Evolutionary conservation across 1,140 invertebrate genomes (phyloP).

Genomic region (Sminthurinus signatus): DNA sequence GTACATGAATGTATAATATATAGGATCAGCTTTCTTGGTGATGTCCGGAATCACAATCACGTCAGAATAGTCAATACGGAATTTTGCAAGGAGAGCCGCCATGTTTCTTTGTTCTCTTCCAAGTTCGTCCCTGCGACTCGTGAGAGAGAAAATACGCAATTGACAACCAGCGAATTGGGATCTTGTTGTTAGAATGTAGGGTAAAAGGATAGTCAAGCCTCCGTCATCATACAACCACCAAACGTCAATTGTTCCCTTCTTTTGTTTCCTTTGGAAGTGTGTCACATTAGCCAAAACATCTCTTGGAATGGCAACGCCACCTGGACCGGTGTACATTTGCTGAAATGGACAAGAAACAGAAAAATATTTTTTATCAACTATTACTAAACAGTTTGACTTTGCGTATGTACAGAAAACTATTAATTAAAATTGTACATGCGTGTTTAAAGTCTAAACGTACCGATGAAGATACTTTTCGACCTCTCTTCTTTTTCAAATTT

Average conservation of each 20-base stretch:
- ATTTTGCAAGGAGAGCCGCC: constrained; percentile 90
- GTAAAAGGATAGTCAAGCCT: constrained; percentile 69
- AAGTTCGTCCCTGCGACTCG: constrained; percentile 84
- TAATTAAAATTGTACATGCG: too few species aligned
- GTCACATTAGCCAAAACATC: constrained; percentile 60
- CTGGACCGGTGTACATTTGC: too few species aligned
- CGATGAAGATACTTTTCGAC: constrained; percentile 15
- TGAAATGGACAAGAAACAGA: too few species aligned
- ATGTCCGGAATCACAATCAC: constrained; percentile 82
- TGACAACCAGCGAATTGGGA: constrained; percentile 78
- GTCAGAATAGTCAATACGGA: constrained; percentile 92
- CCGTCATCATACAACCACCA: constrained; percentile 85
- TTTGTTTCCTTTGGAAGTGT: constrained; percentile 55
- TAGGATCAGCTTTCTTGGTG: constrained; percentile 58
- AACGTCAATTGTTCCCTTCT: constrained; percentile 84
- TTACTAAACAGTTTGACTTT: too few species aligned
- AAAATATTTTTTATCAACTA: too few species aligned
- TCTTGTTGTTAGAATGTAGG: constrained; percentile 84
- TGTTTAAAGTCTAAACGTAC: too few species aligned
- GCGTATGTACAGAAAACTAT: too few species aligned
- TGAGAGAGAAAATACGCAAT: constrained; percentile 86
- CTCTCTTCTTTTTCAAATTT: constrained; percentile 20
- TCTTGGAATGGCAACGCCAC: constrained; percentile 53
- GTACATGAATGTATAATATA: too few species aligned
- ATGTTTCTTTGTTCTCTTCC: constrained; percentile 90